These are phyloP conservation scores for Popillia japonica DNA, from an alignment of 1,140 invertebrate genomes.

Conservation along the genomic window DNA sequence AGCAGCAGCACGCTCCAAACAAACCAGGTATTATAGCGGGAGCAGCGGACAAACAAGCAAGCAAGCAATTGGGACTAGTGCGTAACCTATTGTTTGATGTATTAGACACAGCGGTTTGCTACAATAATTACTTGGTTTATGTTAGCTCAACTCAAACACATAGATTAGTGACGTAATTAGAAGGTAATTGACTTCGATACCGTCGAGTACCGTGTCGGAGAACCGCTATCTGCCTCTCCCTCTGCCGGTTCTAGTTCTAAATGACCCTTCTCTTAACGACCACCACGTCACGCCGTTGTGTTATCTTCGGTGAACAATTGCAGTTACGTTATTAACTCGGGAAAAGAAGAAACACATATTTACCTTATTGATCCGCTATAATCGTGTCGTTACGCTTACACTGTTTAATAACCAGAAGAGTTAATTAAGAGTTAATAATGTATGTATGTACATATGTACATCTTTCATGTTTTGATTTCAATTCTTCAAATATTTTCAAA, in stretches of 20 bases:
- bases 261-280: conserved; percentile 4
- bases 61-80: conserved; percentile 1
- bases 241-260: neutral
- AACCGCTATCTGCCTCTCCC: neutral
- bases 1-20: neutral
- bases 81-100: conserved; percentile 41
- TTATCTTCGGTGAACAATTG: neutral
- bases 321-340: neutral
- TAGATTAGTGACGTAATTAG: conserved; percentile 40
- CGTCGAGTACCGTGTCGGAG: neutral
- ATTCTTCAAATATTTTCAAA: no score
- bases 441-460: no score
- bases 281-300: neutral
- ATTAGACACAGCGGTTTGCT: conserved; percentile 40
- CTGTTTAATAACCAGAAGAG: no score
- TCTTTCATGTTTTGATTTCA: no score
- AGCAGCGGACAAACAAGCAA: neutral
- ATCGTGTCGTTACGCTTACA: neutral
- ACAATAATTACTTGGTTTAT: conserved; percentile 40
- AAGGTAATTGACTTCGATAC: conserved; percentile 40
- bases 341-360: neutral
- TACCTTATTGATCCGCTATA: neutral
- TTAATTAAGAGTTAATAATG: no score
- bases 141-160: conserved; percentile 35
- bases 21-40: neutral